Evolutionary conservation across 2,888 invertebrate genomes (phyloP).

Genomic region (Steinernema scapterisci): DNA sequence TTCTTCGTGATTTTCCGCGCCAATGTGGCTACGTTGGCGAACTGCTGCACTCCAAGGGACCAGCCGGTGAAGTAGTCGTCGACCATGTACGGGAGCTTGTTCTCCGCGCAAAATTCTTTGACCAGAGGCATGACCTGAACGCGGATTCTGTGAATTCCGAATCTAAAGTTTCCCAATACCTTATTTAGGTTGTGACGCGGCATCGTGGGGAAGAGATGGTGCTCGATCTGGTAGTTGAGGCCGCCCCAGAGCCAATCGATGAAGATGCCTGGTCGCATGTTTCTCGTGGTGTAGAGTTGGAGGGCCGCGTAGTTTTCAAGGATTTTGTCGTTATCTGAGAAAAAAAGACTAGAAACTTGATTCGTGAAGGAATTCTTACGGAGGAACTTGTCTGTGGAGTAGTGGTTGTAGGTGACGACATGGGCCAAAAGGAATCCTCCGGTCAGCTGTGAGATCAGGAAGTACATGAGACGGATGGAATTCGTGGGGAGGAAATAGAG

Average conservation of each 20-base stretch:
- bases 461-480: constrained; percentile 48
- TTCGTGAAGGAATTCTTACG: constrained; percentile 44
- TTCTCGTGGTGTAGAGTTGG: constrained; percentile 65
- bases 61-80: constrained; percentile 66
- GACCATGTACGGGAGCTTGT: constrained; percentile 65
- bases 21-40: constrained; percentile 58
- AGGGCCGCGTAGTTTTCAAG: constrained; percentile 64
- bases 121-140: constrained; percentile 62
- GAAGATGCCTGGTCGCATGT: constrained; percentile 60
- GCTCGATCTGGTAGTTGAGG: constrained; percentile 65
- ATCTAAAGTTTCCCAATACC: constrained; percentile 33
- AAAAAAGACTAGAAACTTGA: not conserved
- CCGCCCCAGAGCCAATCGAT: constrained; percentile 67
- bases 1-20: constrained; percentile 50
- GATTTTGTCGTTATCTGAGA: constrained; percentile 59
- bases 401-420: constrained; percentile 66
- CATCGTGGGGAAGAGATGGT: constrained; percentile 66
- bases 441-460: constrained; percentile 54
- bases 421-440: constrained; percentile 65
- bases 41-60: constrained; percentile 55
- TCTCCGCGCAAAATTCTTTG: constrained; percentile 59
- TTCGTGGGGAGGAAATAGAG: constrained; percentile 61
- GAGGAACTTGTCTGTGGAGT: constrained; percentile 64
- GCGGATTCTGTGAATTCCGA: not conserved
- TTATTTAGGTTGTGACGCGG: constrained; percentile 62